Base-by-base conservation (phyloP, 2,797 vertebrate species). In the Tragopan temminckii region DNA sequence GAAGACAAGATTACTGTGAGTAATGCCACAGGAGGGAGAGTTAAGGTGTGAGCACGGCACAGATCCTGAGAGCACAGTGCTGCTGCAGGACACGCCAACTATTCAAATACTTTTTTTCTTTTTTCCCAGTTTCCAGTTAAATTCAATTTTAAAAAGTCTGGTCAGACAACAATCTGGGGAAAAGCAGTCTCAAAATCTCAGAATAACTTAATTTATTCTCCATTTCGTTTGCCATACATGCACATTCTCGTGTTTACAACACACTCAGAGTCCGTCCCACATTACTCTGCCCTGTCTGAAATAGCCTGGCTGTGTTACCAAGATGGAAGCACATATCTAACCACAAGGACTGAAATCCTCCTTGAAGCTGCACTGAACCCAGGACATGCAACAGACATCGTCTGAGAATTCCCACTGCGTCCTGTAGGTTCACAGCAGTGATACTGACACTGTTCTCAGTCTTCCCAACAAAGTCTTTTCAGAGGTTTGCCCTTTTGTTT, bases 281-380 rank as follows among this genome's bases (percentile, higher is more conserved):
- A 4, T 9, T 18, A 17, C 64, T 33, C 61, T 74, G 64, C 59
- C 78, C 29, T 0, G 15, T n/a, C 19, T 8, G 6, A 10, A 62
- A 6, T 1, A 40, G 40, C 55, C 45, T 2, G 24, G 61, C 15
- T 14, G 59, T 2, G 16, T 27, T 18, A 24, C 5, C 27, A 8
- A 25, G 45, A 14, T 1, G 0, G 19, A 33, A 64, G 19, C 0
- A 31, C 9, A 31, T 2, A 13, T 5, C 5, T 1, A 53, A 31
- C 48, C 63, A 8, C 0, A 27, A 19, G 25, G 59, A 19, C 35
- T 19, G 48, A 23, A 52, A 70, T 3, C 59, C 38, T 50, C 9
- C 80, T 38, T 50, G 25, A 33, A 12, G 36, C 59, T 8, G 19
- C 43, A 0, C 27, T 55, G 18, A n/a, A 4, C 48, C 87, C 76